Conservation (phyloP, 1,140 invertebrate genomes). For the Macrobrachium nipponense region DNA sequence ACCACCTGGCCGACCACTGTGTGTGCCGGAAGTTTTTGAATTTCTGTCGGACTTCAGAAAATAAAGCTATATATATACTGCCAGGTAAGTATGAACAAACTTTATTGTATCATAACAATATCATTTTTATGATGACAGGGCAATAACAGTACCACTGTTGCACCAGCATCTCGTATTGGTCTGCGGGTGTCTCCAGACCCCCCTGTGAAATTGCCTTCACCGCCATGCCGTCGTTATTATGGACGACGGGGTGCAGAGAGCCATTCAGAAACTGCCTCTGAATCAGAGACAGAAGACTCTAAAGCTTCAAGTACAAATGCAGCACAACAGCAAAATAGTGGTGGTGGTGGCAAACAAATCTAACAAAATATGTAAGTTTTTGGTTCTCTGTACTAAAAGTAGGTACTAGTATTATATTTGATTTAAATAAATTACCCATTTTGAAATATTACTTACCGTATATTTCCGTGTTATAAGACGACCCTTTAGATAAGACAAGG, state of each 20-base stretch:
- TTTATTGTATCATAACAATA: too few species aligned
- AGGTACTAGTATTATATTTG: too few species aligned
- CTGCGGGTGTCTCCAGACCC: slow-evolving; percentile 15
- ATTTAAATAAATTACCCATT: too few species aligned
- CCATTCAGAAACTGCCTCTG: slow-evolving; percentile 63
- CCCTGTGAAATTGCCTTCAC: slow-evolving; percentile 59
- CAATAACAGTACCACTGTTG: neutral
- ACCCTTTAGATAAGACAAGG: too few species aligned
- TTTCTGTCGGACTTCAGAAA: too few species aligned
- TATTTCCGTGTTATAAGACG: too few species aligned
- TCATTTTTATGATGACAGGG: too few species aligned
- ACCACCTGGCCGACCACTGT: too few species aligned
- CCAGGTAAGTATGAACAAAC: too few species aligned
- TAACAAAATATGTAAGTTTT: slow-evolving; percentile 47
- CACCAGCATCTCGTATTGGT: neutral
- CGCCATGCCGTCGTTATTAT: slow-evolving; percentile 73
- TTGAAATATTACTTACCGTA: too few species aligned
- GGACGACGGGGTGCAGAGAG: slow-evolving; percentile 72
- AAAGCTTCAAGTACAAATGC: slow-evolving; percentile 30
- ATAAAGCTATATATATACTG: too few species aligned
- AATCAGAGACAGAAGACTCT: slow-evolving; percentile 57
- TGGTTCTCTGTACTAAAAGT: neutral
- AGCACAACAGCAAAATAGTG: slow-evolving; percentile 4
- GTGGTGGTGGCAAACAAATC: slow-evolving; percentile 36
- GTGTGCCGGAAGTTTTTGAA: too few species aligned